A percentile compares a stretch with the other conserved stretches of the same genome.
phyloP scores from a whole-genome alignment of 2,113 vertebrate genomes.

The Alaudala cheleensis region DNA sequence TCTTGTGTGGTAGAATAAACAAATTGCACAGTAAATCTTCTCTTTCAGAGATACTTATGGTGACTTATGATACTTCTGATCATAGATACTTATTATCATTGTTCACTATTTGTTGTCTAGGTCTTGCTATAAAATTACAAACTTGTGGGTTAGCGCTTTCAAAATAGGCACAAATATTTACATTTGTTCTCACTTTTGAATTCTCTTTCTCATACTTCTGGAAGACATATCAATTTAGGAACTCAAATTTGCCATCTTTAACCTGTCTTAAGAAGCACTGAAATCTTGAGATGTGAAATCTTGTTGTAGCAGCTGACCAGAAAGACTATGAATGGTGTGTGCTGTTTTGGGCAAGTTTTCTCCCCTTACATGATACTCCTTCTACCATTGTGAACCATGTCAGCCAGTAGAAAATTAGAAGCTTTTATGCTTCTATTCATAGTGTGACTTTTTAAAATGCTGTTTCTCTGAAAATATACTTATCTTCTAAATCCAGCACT shows the following conservation, averaged over 20 bases:
- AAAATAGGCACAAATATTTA: neutral
- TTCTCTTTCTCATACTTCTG: neutral
- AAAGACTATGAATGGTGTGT: rapidly evolving
- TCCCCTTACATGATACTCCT: neutral
- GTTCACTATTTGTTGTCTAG: neutral
- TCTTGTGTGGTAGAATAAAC: neutral
- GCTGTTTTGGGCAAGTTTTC: neutral
- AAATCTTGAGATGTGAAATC: neutral
- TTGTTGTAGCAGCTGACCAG: neutral
- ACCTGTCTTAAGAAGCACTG: neutral
- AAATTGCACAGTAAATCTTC: neutral
- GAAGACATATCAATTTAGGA: neutral
- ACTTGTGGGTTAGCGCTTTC: neutral
- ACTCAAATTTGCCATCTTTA: neutral
- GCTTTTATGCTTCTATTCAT: neutral
- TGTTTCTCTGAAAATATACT: neutral
- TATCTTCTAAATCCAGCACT: neutral
- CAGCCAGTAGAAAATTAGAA: neutral
- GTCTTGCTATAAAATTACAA: neutral
- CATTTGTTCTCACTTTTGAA: neutral
- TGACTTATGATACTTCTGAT: neutral
- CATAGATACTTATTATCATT: neutral
- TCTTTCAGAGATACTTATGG: neutral
- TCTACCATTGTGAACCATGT: neutral
- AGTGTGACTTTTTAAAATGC: neutral